Evolutionary conservation across 1,140 invertebrate species (phyloP), one percentile per base, ranked within the genome.

Genomic region (Aporrectodea caliginosa): DNA sequence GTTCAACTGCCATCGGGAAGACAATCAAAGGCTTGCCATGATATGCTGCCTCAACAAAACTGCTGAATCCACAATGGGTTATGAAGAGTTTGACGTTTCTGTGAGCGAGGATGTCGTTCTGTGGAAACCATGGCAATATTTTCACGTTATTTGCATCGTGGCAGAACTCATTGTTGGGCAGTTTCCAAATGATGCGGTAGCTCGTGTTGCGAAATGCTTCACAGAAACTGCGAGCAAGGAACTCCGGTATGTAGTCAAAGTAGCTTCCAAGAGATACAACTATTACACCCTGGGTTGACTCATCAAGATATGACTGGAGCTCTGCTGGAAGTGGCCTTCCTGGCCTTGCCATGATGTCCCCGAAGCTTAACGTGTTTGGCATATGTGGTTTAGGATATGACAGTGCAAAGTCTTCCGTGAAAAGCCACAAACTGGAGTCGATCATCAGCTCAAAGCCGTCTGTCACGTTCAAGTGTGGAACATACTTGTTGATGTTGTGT

Each of bases 201-300:
- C 22, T n/a, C 2, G 35, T 32, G 35, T 74, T 30, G 31, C 35
- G 31, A 43, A 77, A 77, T n/a, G 43, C 27, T 27, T 43, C 43
- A 33, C 35, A 69, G 68, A 58, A 77, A 0, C 43, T n/a, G 30
- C 31, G 27, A 2, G 68, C 68, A 1, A 77, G 1, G 1, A 33
- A 77, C n/a, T 77, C 75, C 27, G 75, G 75, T 16, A 77, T 29
- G 1, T 73, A n/a, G 27, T 77, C 43, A 16, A 77, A 77, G 30
- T 2, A 77, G n/a, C n/a, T 29, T 35, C 75, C 75, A 29, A 77
- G 68, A 1, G 75, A 77, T 2, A 70, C 35, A 16, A 73, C 12
- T 29, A 77, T 34, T 14, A 33, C 33, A 32, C 1, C 31, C n/a
- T n/a, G n/a, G n/a, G n/a, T n/a, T n/a, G n/a, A n/a, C n/a, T n/a